These are phyloP conservation scores for Chrysocyon brachyurus DNA, from an alignment of 2,797 vertebrate species.

Conservation along the genomic window DNA sequence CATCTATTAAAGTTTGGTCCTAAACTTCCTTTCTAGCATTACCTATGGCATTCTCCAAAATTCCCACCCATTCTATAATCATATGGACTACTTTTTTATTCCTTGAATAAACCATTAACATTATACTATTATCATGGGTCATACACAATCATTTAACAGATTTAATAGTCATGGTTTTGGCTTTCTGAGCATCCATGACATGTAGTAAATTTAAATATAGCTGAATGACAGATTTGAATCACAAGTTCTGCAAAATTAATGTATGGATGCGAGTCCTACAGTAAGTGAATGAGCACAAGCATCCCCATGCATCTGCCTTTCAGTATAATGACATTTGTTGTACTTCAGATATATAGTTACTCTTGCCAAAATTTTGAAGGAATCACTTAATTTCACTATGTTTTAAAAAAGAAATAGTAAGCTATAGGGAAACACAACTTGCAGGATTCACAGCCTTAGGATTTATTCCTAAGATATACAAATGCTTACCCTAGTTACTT, in stretches of 20 bases:
- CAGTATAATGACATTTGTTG: slow-evolving; percentile 54
- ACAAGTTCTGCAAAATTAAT: not conserved
- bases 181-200: not conserved
- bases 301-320: slow-evolving; percentile 27
- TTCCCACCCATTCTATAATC: slow-evolving; percentile 11
- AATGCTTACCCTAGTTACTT: slow-evolving; percentile 56
- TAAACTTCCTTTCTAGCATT: slow-evolving; percentile 45
- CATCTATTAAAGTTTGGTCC: not conserved
- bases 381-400: slow-evolving; percentile 40
- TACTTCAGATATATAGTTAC: not conserved
- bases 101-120: not conserved
- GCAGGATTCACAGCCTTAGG: slow-evolving; percentile 41
- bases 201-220: slow-evolving; percentile 34
- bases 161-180: slow-evolving; percentile 33
- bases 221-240: slow-evolving; percentile 57
- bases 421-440: slow-evolving; percentile 28
- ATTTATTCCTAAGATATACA: slow-evolving; percentile 30
- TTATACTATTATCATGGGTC: slow-evolving; percentile 5
- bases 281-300: slow-evolving; percentile 2
- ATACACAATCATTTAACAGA: not conserved
- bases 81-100: not conserved
- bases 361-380: slow-evolving; percentile 46
- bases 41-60: not conserved
- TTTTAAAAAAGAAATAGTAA: slow-evolving; percentile 52
- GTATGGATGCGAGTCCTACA: not conserved